These are phyloP conservation scores for Heliconius hortense DNA, from an alignment of 2,888 invertebrate species.

Conservation along the genomic window DNA sequence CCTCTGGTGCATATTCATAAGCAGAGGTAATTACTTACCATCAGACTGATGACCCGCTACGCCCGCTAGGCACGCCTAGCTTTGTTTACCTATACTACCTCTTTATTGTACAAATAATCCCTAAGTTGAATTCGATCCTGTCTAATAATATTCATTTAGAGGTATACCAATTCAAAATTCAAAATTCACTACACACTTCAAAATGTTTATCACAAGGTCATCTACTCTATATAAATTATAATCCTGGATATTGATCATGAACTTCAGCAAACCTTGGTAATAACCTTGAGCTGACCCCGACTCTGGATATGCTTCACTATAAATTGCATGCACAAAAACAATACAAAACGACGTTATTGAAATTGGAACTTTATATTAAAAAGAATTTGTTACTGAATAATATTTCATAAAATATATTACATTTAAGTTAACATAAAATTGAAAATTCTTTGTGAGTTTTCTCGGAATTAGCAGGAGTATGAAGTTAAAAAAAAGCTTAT, in stretches of 20 bases:
- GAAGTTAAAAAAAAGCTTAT: too few relatives aligned
- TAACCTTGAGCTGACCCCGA: conserved; percentile 11
- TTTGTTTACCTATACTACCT: too few relatives aligned
- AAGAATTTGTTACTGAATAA: not conserved
- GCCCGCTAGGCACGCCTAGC: too few relatives aligned
- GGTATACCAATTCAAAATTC: not conserved
- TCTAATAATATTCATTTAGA: not conserved
- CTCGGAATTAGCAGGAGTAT: too few relatives aligned
- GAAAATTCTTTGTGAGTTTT: too few relatives aligned
- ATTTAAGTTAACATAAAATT: too few relatives aligned
- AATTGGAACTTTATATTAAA: conserved; percentile 10
- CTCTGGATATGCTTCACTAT: not conserved
- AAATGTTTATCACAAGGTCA: not conserved
- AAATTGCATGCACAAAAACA: not conserved
- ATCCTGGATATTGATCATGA: not conserved
- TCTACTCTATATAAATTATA: not conserved
- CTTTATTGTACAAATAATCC: not conserved
- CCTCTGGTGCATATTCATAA: too few relatives aligned
- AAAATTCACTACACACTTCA: not conserved
- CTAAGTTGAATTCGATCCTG: not conserved
- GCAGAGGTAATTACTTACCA: too few relatives aligned
- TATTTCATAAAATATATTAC: too few relatives aligned
- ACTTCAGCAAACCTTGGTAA: not conserved
- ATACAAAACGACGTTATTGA: not conserved
- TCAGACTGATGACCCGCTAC: too few relatives aligned